phyloP scores from a whole-genome alignment of 2,113 vertebrate species.

The Pimephales promelas region DNA sequence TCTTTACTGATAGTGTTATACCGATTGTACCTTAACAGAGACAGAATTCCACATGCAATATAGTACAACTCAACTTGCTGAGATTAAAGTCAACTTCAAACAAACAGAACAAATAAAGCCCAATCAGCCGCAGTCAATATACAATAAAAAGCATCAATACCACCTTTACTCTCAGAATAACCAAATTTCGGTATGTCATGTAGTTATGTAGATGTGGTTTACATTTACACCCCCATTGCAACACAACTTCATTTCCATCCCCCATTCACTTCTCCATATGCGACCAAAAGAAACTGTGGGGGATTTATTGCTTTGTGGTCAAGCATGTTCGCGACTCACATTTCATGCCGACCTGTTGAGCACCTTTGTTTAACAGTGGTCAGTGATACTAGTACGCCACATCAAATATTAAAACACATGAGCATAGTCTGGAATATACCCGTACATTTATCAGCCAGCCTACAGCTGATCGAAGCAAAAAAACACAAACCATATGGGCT shows the following conservation, averaged over 20 bases:
- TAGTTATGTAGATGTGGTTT: slow-evolving; percentile 48
- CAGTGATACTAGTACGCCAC: slow-evolving; percentile 31
- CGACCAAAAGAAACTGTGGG: slow-evolving; percentile 92
- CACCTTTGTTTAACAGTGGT: slow-evolving; percentile 64
- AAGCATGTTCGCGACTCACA: slow-evolving; percentile 79
- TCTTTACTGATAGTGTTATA: slow-evolving; percentile 9
- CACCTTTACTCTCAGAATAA: not conserved
- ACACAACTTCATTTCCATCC: slow-evolving; percentile 72
- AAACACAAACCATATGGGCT: not conserved
- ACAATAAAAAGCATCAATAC: not conserved
- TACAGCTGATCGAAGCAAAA: not conserved
- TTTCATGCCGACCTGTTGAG: slow-evolving; percentile 68
- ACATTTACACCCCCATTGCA: slow-evolving; percentile 68
- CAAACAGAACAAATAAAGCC: no score
- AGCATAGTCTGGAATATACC: not conserved
- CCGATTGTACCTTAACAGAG: not conserved
- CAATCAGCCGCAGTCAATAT: not conserved
- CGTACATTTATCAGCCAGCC: not conserved
- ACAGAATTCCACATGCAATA: not conserved
- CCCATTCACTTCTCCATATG: slow-evolving; percentile 76
- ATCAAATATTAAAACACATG: slow-evolving; percentile 29
- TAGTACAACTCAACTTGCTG: not conserved
- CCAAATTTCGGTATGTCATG: not conserved
- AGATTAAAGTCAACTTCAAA: not conserved
- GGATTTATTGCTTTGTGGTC: slow-evolving; percentile 88